Evolutionary conservation across 2,888 invertebrate species (phyloP).

Genomic region (Himalopsyche japonica): DNA sequence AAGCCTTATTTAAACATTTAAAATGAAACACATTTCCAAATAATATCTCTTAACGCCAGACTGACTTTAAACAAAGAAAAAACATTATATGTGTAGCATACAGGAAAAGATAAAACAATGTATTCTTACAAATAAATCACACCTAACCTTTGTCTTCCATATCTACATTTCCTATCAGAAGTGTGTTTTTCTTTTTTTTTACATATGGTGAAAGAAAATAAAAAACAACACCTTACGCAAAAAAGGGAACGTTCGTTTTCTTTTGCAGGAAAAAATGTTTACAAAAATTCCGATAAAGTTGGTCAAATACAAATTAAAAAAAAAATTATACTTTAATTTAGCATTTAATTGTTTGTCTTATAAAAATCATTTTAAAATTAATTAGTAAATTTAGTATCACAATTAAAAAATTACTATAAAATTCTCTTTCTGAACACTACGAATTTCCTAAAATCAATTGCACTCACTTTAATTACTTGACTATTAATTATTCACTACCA

Average conservation of each 20-base stretch:
- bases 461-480: too few relatives aligned
- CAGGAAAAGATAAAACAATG: slow-evolving; percentile 31
- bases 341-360: too few relatives aligned
- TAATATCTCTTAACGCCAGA: slow-evolving; percentile 21
- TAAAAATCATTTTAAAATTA: too few relatives aligned
- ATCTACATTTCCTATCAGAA: slow-evolving; percentile 20
- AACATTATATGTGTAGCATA: slow-evolving; percentile 21
- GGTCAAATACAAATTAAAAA: too few relatives aligned
- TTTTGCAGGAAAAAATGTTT: too few relatives aligned
- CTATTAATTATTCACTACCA: too few relatives aligned
- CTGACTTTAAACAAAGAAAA: slow-evolving; percentile 37
- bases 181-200: not conserved
- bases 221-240: slow-evolving; percentile 26
- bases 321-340: too few relatives aligned
- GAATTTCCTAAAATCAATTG: too few relatives aligned
- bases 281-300: too few relatives aligned
- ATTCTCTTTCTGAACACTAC: too few relatives aligned
- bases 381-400: too few relatives aligned
- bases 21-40: not conserved
- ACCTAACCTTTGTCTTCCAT: slow-evolving; percentile 33
- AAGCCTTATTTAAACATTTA: not conserved
- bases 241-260: slow-evolving; percentile 15
- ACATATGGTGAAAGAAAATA: not conserved
- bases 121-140: slow-evolving; percentile 38
- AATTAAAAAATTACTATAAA: too few relatives aligned